phyloP scores from a whole-genome alignment of 2,797 vertebrate species.

The Lophotriccus pileatus region DNA sequence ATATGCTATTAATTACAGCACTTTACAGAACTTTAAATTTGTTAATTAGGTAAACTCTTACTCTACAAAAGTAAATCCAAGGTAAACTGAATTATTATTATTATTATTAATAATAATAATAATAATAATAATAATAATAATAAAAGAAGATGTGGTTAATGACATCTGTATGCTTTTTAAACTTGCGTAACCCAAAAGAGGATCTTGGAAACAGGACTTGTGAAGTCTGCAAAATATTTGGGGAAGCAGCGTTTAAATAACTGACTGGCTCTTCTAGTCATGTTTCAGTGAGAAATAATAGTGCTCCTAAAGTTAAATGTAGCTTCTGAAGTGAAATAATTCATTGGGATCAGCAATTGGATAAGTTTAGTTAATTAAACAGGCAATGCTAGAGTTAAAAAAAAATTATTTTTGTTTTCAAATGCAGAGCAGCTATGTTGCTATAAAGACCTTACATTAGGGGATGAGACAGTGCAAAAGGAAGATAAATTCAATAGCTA shows the following conservation, averaged over 20 bases:
- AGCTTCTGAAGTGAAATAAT: background rate
- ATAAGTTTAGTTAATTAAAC: conserved; percentile 4
- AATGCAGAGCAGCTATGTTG: background rate
- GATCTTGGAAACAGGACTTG: conserved; percentile 24
- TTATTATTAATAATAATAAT: background rate
- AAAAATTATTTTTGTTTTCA: background rate
- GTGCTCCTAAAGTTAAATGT: background rate
- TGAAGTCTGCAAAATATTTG: conserved; percentile 7
- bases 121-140: background rate
- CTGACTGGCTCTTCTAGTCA: background rate
- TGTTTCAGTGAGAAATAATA: background rate
- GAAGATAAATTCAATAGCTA: background rate
- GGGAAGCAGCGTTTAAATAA: conserved; percentile 40
- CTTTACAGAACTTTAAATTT: background rate
- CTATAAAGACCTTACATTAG: background rate
- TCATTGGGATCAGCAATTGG: background rate
- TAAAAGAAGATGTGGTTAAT: background rate
- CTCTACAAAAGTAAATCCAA: background rate
- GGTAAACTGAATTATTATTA: background rate
- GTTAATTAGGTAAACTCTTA: background rate
- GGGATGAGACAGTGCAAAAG: background rate
- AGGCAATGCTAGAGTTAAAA: background rate
- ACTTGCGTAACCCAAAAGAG: conserved; percentile 36
- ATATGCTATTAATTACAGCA: background rate
- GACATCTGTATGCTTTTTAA: background rate